These are phyloP conservation scores for Tyria jacobaeae DNA, from an alignment of 2,888 invertebrate species.

Conservation along the genomic window DNA sequence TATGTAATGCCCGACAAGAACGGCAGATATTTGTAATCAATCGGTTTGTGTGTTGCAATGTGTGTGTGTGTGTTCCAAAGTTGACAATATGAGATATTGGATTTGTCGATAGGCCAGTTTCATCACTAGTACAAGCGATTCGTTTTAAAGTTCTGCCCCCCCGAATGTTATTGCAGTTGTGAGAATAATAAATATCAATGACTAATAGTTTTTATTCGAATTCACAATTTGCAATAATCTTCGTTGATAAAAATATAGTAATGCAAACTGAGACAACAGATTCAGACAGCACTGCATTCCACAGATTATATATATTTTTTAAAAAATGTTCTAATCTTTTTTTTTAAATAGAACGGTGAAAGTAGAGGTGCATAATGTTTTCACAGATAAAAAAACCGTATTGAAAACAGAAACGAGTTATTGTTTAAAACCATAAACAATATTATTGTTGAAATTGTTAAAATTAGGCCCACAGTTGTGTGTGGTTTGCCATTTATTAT, in stretches of 20 bases:
- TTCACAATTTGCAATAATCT: constrained; percentile 64
- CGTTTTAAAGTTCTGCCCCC: constrained; percentile 48
- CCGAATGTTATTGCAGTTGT: constrained; percentile 64
- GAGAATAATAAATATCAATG: constrained; percentile 45
- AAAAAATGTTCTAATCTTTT: constrained; percentile 46
- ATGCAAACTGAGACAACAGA: constrained; percentile 46
- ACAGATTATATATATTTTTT: constrained; percentile 70
- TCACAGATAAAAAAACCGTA: constrained; percentile 35
- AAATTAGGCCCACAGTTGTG: constrained; percentile 38
- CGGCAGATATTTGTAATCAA: constrained; percentile 15
- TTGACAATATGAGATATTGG: constrained; percentile 33
- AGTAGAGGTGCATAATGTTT: constrained; percentile 46
- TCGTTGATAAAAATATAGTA: constrained; percentile 49
- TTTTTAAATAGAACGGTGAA: constrained; percentile 51
- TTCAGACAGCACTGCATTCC: constrained; percentile 71
- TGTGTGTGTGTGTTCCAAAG: constrained; percentile 30
- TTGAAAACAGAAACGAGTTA: constrained; percentile 47
- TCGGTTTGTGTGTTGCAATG: constrained; percentile 30
- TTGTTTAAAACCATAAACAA: constrained; percentile 61
- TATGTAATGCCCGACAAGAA: constrained; percentile 28
- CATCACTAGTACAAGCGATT: constrained; percentile 45
- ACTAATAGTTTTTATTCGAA: constrained; percentile 38
- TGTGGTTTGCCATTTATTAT: constrained; percentile 54
- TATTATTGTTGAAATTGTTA: constrained; percentile 66
- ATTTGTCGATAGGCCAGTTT: constrained; percentile 39